Evolutionary conservation across 2,888 invertebrate genomes (phyloP).

Genomic region (Syritta pipiens): DNA sequence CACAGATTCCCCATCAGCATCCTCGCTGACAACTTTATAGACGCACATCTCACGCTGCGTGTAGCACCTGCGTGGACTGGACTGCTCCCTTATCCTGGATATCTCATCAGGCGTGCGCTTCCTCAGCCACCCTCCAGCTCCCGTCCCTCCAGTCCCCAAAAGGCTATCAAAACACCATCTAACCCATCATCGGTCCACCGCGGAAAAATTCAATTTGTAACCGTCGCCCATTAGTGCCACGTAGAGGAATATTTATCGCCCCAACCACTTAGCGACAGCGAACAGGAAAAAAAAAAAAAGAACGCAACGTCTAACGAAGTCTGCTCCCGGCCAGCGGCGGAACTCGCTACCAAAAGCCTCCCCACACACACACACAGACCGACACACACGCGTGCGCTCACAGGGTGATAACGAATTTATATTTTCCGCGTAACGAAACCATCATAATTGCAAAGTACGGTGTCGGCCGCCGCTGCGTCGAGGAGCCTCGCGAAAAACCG

Average conservation of each 20-base stretch:
- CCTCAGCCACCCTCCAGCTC: too few species aligned
- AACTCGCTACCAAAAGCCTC: slow-evolving; percentile 24
- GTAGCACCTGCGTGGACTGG: too few species aligned
- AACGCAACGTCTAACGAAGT: slow-evolving; percentile 62
- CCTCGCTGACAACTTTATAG: too few species aligned
- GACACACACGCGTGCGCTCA: neutral
- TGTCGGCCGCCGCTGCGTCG: slow-evolving; percentile 56
- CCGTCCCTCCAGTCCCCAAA: too few species aligned
- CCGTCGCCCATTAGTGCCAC: slow-evolving; percentile 57
- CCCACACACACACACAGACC: neutral
- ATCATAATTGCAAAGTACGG: slow-evolving; percentile 68
- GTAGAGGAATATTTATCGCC: slow-evolving; percentile 62
- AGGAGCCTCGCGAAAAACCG: slow-evolving; percentile 36
- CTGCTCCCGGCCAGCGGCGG: slow-evolving; percentile 39
- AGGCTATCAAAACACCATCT: slow-evolving; percentile 52
- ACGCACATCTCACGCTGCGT: too few species aligned
- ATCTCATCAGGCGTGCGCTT: too few species aligned
- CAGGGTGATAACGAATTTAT: slow-evolving; percentile 66
- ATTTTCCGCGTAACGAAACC: slow-evolving; percentile 67
- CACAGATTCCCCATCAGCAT: too few species aligned
- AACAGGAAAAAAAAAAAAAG: slow-evolving; percentile 10
- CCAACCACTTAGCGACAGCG: slow-evolving; percentile 65
- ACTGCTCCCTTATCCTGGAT: too few species aligned
- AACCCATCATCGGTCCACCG: slow-evolving; percentile 26
- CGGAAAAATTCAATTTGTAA: slow-evolving; percentile 61